A percentile compares a stretch with the other conserved stretches of the same genome.
These are phyloP conservation scores for Eurytoma adleriae DNA, from an alignment of 2,888 invertebrate species.

Conservation along the genomic window DNA sequence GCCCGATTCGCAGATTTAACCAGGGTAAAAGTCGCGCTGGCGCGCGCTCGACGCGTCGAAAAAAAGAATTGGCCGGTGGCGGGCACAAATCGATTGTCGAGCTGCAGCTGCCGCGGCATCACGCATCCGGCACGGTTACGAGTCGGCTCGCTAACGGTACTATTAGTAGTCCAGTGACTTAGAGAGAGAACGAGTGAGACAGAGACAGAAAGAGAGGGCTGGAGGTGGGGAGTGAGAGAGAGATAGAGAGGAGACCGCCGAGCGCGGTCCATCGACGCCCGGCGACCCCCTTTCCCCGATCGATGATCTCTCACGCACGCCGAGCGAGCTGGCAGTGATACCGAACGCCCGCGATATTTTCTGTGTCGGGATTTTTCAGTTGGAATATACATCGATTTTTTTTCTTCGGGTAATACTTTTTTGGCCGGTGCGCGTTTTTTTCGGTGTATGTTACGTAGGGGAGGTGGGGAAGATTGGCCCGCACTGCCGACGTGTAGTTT, in stretches of 20 bases:
- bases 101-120: not conserved
- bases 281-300: slow-evolving; percentile 52
- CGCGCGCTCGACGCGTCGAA: not conserved
- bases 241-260: not conserved
- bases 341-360: not conserved
- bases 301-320: slow-evolving; percentile 34
- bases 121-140: slow-evolving; percentile 54
- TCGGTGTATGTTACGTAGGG: too few relatives aligned
- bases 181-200: slow-evolving; percentile 50
- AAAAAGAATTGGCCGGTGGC: not conserved
- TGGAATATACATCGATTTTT: too few relatives aligned
- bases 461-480: too few relatives aligned
- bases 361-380: not conserved
- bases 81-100: slow-evolving; percentile 1
- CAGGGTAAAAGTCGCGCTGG: too few relatives aligned
- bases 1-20: too few relatives aligned
- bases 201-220: slow-evolving; percentile 9
- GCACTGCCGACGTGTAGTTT: too few relatives aligned
- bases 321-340: not conserved
- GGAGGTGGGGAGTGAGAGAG: not conserved
- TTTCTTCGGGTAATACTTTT: too few relatives aligned
- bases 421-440: too few relatives aligned
- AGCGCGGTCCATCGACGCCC: not conserved
- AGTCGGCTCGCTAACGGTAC: slow-evolving; percentile 65
- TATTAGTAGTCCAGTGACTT: slow-evolving; percentile 70